phyloP scores from a whole-genome alignment of 2,113 vertebrate genomes.

The Cryptotis parvus region DNA sequence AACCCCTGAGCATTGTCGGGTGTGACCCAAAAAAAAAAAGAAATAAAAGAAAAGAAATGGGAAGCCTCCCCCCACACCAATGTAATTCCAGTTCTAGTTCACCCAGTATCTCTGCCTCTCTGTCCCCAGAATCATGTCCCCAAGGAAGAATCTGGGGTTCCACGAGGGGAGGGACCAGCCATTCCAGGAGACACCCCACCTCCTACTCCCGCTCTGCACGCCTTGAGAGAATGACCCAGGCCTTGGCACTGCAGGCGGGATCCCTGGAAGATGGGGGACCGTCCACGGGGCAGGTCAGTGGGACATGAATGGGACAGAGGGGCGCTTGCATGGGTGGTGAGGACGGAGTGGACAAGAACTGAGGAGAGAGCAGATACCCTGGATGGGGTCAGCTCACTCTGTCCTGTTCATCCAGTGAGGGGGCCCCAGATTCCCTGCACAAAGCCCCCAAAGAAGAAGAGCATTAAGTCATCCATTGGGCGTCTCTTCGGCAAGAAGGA shows the following conservation, averaged over 20 bases:
- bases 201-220: constrained; percentile 91
- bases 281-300: constrained; percentile 90
- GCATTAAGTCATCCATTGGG: constrained; percentile 96
- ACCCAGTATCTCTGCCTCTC: not conserved
- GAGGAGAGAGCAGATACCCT: not conserved
- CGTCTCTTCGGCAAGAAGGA: constrained; percentile 96
- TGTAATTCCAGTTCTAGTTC: not conserved
- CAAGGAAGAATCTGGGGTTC: constrained; percentile 87
- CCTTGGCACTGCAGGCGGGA: constrained; percentile 89
- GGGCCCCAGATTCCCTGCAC: constrained; percentile 94
- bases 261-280: constrained; percentile 92
- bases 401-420: constrained; percentile 67
- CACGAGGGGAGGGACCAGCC: constrained; percentile 89
- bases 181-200: constrained; percentile 93
- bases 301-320: not conserved
- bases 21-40: no score
- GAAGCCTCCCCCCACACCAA: not conserved
- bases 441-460: constrained; percentile 96
- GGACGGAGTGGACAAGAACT: not conserved
- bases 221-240: constrained; percentile 93
- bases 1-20: no score
- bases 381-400: not conserved
- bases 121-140: constrained; percentile 88
- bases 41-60: no score
- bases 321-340: not conserved